Evolutionary conservation across 2,797 vertebrate species (phyloP), one percentile per base, ranked within the genome.

Genomic region (Rousettus madagascariensis): DNA sequence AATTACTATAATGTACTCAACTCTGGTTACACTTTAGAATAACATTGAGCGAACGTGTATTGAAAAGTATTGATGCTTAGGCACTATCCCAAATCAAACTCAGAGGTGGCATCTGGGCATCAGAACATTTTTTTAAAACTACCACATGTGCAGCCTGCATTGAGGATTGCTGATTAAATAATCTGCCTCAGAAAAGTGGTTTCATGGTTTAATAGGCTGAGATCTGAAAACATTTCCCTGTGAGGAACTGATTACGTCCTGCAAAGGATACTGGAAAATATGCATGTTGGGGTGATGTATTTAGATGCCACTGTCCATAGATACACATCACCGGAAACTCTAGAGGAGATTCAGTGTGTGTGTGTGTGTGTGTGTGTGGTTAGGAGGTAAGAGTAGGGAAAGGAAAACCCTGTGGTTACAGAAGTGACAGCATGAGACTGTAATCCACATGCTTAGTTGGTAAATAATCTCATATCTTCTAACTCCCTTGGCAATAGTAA

Each of bases 381-480:
- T 93, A 55, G 15, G 11, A 94, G 24, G 13, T 87, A 24, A 84
- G 17, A 72, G 19, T 36, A 12, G 86, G 36, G 6, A 75, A 83
- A 93, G 30, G 8, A 55, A 66, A 63, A 51, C 16, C 61, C 4
- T 10, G 87, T 43, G 38, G 46, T 59, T 59, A 91, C 6, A 91
- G 74, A 83, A 78, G 75, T 38, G 55, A 51, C 36, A 85, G 33
- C 8, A 55, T 71, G 33, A 24, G 8, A 84, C 41, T 93, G 30
- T 51, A 90, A 94, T 53, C 51, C 33, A 72, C 38, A 26, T 66
- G 43, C 33, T 93, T 86, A 24, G 3, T 86, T 93, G 22, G 49
- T 88, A 86, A 94, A 83, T 46, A 71, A 74, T 74, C 72, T 43
- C 87, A 4, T 91, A 26, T 86, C 86, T 78, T 72, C 20, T 66